Evolutionary conservation across 2,888 invertebrate species (phyloP), one percentile per base, ranked within the genome.

Genomic region (Lithophane socia): DNA sequence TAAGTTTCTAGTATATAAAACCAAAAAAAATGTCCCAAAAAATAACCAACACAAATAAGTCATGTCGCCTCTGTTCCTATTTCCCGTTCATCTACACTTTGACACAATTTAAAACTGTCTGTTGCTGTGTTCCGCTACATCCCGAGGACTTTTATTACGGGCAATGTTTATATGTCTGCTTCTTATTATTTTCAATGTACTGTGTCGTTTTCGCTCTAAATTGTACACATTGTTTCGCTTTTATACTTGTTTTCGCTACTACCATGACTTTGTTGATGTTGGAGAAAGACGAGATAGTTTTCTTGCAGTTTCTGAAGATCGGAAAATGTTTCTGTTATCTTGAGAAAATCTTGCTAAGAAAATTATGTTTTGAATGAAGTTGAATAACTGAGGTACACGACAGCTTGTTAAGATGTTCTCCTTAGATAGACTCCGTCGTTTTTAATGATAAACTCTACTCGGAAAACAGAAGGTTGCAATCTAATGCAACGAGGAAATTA

Each of bases 111-210:
- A 79, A 85, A 86, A 79, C 77, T 77, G 86, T 87, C 79, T 71
- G 78, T 78, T 75, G 75, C 37, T 79, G 44, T 75, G 52, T 54
- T 52, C 58, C 37, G 65, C 52, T 77, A 64, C 68, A 67, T 60
- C 44, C 65, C 72, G 79, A 77, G 87, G 77, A 86, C 77, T 88
- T 88, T 88, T 88, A 88, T 88, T 86, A 84, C 86, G 63, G 69
- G 52, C 79, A 72, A 82, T 87, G 87, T 88, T 88, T 87, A 84
- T 87, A 82, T 76, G 84, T 81, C 76, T 78, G 82, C 63, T 87
- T 82, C 80, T 83, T 87, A 87, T 87, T 87, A 87, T 87, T 84
- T 84, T 87, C 81, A 80, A 87, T 87, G 87, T 87, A 80, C 86
- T 86, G 37, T 72, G 74, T 77, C 77, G 84, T 86, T 84, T 72